Evolutionary conservation across 2,888 invertebrate genomes (phyloP).

Genomic region (Leptothorax acervorum): DNA sequence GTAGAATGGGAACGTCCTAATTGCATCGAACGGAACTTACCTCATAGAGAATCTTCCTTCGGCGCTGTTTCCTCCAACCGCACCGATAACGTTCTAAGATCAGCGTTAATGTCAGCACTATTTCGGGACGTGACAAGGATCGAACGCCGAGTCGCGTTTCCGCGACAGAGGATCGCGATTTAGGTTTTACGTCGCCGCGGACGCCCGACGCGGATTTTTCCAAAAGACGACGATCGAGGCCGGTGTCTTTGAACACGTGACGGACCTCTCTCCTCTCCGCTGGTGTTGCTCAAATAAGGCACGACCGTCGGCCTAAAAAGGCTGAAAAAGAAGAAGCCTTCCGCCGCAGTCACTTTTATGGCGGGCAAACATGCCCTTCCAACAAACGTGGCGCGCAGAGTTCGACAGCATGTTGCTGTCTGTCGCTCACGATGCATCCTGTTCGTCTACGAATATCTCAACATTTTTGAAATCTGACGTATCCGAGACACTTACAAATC

Average conservation of each 20-base stretch:
- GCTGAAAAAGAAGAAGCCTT: conserved; percentile 45
- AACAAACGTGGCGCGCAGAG: conserved; percentile 59
- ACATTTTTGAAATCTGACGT: conserved; percentile 8
- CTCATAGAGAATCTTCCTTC: conserved; percentile 13
- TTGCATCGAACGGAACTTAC: not conserved
- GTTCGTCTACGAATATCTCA: conserved; percentile 5
- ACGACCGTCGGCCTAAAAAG: conserved; percentile 29
- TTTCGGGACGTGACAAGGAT: conserved; percentile 65
- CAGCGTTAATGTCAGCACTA: conserved; percentile 56
- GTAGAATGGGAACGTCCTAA: not conserved
- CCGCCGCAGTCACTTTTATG: conserved; percentile 68
- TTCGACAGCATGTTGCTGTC: conserved; percentile 41
- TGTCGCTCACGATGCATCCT: conserved; percentile 22
- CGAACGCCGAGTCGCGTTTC: conserved; percentile 54
- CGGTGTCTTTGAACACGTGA: conserved; percentile 69
- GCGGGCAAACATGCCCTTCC: conserved; percentile 67
- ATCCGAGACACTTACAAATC: not conserved
- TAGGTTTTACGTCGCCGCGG: conserved; percentile 44
- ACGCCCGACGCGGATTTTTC: conserved; percentile 6
- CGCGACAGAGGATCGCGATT: conserved; percentile 28
- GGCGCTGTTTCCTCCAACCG: conserved; percentile 38
- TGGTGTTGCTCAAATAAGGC: conserved; percentile 67
- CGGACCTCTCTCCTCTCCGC: conserved; percentile 21
- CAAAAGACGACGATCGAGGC: conserved; percentile 28
- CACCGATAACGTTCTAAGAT: conserved; percentile 60